These are phyloP conservation scores for Macrobrachium rosenbergii DNA, from an alignment of 1,140 invertebrate species.

Conservation along the genomic window DNA sequence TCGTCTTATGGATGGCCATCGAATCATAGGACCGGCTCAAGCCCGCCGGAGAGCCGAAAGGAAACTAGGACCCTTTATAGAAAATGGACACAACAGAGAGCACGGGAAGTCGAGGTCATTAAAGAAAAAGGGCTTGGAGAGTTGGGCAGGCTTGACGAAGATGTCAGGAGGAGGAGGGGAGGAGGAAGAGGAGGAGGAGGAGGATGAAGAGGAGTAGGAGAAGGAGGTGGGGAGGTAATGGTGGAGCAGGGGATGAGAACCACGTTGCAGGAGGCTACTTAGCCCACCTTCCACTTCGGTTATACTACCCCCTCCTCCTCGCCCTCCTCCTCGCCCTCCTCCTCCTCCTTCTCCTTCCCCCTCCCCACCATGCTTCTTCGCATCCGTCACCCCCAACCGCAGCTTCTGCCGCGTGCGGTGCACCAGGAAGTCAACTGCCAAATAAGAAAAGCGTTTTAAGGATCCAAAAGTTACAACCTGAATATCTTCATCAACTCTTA, in stretches of 20 bases:
- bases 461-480: no score
- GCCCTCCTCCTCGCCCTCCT: background rate
- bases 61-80: conserved; percentile 16
- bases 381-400: no score
- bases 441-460: no score
- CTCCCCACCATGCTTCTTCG: background rate
- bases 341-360: background rate
- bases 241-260: conserved; percentile 5
- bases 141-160: background rate
- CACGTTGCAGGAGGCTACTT: background rate
- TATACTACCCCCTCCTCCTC: background rate
- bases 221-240: background rate
- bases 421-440: no score
- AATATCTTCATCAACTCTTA: no score
- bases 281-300: background rate
- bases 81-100: conserved; percentile 49
- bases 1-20: conserved; percentile 6
- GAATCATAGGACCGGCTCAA: conserved; percentile 19
- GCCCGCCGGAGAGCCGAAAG: background rate
- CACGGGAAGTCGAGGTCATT: conserved; percentile 42
- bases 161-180: background rate
- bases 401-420: no score
- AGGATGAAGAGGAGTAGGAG: background rate
- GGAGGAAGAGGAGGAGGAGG: no score
- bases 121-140: conserved; percentile 19